Percentiles rank a stretch among this genome's conserved stretches.
Conservation (phyloP, 53 echinoderm and acorn worm species). For the Patiria pectinifera region DNA sequence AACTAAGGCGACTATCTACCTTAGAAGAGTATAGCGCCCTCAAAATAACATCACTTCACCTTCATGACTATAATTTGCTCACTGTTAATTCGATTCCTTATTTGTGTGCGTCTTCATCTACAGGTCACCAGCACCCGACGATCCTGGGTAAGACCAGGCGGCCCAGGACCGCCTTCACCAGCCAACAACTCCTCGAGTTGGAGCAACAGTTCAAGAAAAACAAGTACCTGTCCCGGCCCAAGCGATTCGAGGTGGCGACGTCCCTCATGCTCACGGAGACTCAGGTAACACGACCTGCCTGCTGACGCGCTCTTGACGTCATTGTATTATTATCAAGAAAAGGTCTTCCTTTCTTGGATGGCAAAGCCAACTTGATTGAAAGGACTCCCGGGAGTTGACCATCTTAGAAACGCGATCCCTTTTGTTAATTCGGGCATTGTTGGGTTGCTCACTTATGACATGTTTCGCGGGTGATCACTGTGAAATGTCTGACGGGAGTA, state of each 20-base stretch:
- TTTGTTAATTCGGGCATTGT: conserved; percentile 44
- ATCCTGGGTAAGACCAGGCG: conserved; percentile 94
- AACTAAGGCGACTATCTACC: no score
- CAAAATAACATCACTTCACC: no score
- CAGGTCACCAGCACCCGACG: conserved; percentile 92
- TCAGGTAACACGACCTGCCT: conserved; percentile 76
- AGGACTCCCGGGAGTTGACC: background rate
- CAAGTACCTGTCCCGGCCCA: conserved; percentile 95
- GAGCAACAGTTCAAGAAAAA: conserved; percentile 97
- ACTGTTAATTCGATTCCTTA: background rate
- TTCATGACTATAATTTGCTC: background rate
- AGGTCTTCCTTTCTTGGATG: conserved; percentile 9
- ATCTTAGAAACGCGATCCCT: conserved; percentile 28
- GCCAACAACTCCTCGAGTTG: conserved; percentile 91
- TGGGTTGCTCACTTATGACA: conserved; percentile 42
- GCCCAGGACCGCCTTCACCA: conserved; percentile 96
- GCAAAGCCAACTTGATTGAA: conserved; percentile 9
- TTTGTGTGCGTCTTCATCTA: background rate
- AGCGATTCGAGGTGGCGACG: conserved; percentile 97
- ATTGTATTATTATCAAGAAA: background rate
- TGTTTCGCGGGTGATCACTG: conserved; percentile 1
- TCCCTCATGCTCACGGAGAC: conserved; percentile 99
- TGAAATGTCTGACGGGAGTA: background rate
- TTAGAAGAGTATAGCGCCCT: no score
- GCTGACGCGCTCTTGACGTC: conserved; percentile 50